These are phyloP conservation scores for Scartelaos histophorus DNA, from an alignment of 2,113 vertebrate species.

Conservation along the genomic window DNA sequence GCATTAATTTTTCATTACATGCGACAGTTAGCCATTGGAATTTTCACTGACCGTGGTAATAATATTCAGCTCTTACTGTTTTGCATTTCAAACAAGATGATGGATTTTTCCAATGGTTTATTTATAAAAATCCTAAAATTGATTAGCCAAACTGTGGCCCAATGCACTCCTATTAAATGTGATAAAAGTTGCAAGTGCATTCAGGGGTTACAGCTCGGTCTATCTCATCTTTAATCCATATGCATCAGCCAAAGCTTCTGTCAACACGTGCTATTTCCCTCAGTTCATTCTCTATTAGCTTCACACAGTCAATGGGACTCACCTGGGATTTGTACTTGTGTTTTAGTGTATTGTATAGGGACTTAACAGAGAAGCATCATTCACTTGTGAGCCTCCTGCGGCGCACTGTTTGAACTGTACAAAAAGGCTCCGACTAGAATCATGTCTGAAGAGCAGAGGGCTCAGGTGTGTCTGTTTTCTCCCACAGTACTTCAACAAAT, in stretches of 20 bases:
- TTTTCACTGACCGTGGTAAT: too few species aligned
- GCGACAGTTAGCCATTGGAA: too few species aligned
- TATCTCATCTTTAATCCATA: not conserved
- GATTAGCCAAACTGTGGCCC: not conserved
- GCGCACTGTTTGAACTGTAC: slow-evolving; percentile 7
- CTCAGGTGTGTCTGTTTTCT: slow-evolving; percentile 10
- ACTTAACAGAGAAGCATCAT: not conserved
- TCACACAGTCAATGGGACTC: not conserved
- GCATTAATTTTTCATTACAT: too few species aligned
- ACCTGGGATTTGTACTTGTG: not conserved
- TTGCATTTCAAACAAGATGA: too few species aligned
- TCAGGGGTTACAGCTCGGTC: not conserved
- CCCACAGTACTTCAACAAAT: slow-evolving; percentile 13
- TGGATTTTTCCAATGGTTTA: too few species aligned
- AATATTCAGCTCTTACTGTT: too few species aligned
- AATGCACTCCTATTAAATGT: not conserved
- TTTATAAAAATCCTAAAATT: not conserved
- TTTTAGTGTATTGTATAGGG: not conserved
- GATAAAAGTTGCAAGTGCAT: not conserved
- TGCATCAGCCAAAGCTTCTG: not conserved
- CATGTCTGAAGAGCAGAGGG: not conserved
- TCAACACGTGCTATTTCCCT: not conserved
- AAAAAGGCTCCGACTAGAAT: slow-evolving; percentile 16
- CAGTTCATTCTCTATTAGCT: slow-evolving; percentile 1
- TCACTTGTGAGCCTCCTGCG: not conserved